phyloP scores from a whole-genome alignment of 2,888 invertebrate genomes.

The Cheilosia impressa region DNA sequence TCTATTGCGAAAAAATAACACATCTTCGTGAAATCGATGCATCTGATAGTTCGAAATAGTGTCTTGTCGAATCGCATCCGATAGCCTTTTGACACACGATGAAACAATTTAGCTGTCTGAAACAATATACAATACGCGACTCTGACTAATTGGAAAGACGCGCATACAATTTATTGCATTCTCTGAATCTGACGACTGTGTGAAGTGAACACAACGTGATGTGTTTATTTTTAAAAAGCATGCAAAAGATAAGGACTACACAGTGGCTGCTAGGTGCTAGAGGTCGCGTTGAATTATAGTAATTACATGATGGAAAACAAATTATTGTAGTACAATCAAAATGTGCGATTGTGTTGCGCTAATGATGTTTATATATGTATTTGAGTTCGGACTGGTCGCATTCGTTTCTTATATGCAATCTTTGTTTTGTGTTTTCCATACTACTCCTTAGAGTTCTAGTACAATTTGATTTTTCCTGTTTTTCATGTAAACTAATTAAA shows the following conservation, averaged over 20 bases:
- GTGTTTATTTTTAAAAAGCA: neutral
- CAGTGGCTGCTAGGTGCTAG: neutral
- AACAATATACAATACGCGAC: conserved; percentile 13
- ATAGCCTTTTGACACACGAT: conserved; percentile 28
- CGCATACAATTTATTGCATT: conserved; percentile 14
- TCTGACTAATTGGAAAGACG: conserved; percentile 14
- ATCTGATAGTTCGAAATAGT: neutral
- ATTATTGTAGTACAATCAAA: conserved; percentile 7
- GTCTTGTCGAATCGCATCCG: neutral
- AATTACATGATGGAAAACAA: conserved; percentile 17
- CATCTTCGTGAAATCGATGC: neutral
- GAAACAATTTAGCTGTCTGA: conserved; percentile 17
- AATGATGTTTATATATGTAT: too few species aligned
- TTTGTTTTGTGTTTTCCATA: too few species aligned
- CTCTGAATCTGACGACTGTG: neutral
- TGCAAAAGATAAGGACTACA: neutral
- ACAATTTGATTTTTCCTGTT: too few species aligned
- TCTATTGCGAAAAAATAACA: too few species aligned
- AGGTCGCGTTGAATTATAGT: conserved; percentile 7
- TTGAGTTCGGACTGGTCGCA: too few species aligned
- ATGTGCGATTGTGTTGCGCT: neutral
- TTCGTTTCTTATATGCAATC: too few species aligned
- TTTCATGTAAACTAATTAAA: too few species aligned
- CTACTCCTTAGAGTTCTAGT: too few species aligned
- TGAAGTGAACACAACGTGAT: conserved; percentile 9